Percentiles rank a stretch among this genome's conserved stretches.
These are phyloP conservation scores for Piprites chloris DNA, from an alignment of 2,113 vertebrate species.

Conservation along the genomic window DNA sequence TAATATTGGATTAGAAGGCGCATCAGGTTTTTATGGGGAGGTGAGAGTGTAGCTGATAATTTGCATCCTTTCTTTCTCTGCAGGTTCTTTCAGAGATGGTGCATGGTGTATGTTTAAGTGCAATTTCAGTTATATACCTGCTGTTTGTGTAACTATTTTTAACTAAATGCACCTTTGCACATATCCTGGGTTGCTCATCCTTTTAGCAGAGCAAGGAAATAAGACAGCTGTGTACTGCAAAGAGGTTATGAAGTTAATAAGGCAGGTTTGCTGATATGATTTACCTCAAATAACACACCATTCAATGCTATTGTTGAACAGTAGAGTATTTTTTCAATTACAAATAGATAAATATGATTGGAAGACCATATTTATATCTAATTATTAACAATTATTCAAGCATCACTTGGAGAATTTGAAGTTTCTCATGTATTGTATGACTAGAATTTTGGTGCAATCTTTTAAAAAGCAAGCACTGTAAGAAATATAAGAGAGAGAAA, in stretches of 20 bases:
- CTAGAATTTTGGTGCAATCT: not conserved
- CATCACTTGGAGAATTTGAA: not conserved
- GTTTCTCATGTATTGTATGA: not conserved
- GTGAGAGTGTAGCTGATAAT: not conserved
- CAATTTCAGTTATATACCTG: not conserved
- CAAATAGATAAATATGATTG: not conserved
- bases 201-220: not conserved
- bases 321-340: not conserved
- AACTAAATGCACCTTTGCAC: not conserved
- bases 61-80: not conserved
- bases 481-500: not conserved
- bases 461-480: not conserved
- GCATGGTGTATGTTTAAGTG: not conserved
- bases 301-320: not conserved
- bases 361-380: not conserved
- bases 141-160: not conserved
- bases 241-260: not conserved
- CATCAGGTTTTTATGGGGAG: not conserved
- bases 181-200: not conserved
- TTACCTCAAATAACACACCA: not conserved
- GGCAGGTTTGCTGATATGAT: not conserved
- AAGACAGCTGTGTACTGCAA: not conserved
- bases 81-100: not conserved
- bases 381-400: not conserved
- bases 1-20: not conserved